phyloP scores from a whole-genome alignment of 2,113 vertebrate species.

The Lepus europaeus region DNA sequence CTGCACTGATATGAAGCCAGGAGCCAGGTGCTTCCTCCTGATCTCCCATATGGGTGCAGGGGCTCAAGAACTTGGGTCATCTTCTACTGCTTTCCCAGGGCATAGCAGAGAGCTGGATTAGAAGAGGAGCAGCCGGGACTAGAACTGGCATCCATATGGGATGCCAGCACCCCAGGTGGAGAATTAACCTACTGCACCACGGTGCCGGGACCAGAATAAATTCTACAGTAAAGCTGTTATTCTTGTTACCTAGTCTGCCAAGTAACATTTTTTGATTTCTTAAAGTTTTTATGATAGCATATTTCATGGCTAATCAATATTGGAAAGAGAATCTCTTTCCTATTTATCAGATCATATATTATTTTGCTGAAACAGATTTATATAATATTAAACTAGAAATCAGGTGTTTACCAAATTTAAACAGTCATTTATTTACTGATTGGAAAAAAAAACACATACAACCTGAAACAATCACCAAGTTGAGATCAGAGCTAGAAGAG shows the following conservation, averaged over 20 bases:
- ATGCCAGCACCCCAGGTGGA: too few species aligned
- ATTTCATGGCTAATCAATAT: background rate
- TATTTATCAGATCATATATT: background rate
- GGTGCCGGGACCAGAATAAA: background rate
- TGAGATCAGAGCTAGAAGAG: background rate
- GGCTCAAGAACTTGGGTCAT: too few species aligned
- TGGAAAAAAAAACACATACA: background rate
- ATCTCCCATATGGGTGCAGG: too few species aligned
- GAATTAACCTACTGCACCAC: too few species aligned
- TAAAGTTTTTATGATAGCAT: background rate
- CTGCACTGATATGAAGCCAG: too few species aligned
- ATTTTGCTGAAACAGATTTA: constrained; percentile 23
- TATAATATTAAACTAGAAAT: background rate
- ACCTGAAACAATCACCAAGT: background rate
- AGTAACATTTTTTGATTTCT: background rate
- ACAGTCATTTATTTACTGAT: constrained; percentile 30
- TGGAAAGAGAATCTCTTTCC: constrained; percentile 30
- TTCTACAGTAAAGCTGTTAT: background rate
- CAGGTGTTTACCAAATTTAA: background rate
- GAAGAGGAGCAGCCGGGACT: too few species aligned
- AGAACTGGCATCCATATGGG: too few species aligned
- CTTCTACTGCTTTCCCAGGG: too few species aligned
- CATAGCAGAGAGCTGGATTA: too few species aligned
- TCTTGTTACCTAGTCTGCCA: background rate
- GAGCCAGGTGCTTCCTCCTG: too few species aligned